Percentiles rank a stretch among this genome's conserved stretches.
phyloP scores from a whole-genome alignment of 2,888 invertebrate species.

The Trachelus troglodyta region DNA sequence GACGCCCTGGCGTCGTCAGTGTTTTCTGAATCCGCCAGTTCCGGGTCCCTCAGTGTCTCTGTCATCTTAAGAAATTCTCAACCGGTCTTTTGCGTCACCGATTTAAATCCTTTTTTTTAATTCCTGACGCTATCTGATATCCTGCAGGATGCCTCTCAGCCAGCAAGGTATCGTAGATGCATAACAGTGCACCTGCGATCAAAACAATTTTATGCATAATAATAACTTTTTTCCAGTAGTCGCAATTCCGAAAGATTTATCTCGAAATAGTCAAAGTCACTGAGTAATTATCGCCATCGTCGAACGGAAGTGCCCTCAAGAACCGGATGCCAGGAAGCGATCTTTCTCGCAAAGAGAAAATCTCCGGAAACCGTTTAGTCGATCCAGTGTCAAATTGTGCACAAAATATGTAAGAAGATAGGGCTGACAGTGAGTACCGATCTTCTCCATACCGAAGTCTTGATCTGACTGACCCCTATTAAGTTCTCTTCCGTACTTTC shows the following conservation, averaged over 20 bases:
- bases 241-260: background rate
- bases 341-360: constrained; percentile 38
- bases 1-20: constrained; percentile 53
- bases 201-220: background rate
- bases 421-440: background rate
- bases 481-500: background rate
- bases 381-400: constrained; percentile 24
- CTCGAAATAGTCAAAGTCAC: background rate
- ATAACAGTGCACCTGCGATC: constrained; percentile 50
- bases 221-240: background rate
- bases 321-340: background rate
- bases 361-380: constrained; percentile 57
- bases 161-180: constrained; percentile 47
- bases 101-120: constrained; percentile 3
- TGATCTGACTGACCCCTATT: background rate
- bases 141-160: constrained; percentile 26
- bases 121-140: constrained; percentile 1
- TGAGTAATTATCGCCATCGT: background rate
- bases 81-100: constrained; percentile 3
- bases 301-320: background rate
- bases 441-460: background rate
- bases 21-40: constrained; percentile 54
- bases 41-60: constrained; percentile 58
- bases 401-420: constrained; percentile 4
- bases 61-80: constrained; percentile 44